Conservation (phyloP, 2,888 invertebrate genomes). For the Phragmatobia fuliginosa region DNA sequence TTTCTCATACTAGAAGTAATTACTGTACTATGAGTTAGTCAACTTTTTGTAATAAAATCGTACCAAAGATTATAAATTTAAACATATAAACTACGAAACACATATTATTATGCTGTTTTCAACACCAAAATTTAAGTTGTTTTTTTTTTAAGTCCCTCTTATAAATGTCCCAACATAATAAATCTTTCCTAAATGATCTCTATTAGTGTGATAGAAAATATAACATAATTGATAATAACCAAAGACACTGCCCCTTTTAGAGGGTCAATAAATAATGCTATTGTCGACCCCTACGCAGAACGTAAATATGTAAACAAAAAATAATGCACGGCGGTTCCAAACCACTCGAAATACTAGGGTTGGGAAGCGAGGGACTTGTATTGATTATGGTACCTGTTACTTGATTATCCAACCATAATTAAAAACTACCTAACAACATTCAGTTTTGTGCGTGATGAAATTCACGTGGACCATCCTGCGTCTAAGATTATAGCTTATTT, state of each 20-base stretch:
- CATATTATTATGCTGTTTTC: too few species aligned
- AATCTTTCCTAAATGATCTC: conserved; percentile 7
- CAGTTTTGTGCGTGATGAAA: neutral
- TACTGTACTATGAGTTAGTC: too few species aligned
- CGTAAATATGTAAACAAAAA: conserved; percentile 52
- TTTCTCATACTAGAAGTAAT: too few species aligned
- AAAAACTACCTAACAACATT: neutral
- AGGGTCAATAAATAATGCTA: conserved; percentile 51
- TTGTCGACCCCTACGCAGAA: conserved; percentile 48
- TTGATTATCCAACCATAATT: neutral
- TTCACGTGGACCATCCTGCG: neutral
- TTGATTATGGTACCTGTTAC: neutral
- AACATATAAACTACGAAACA: too few species aligned
- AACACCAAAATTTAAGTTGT: too few species aligned
- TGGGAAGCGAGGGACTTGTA: conserved; percentile 18
- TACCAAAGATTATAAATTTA: too few species aligned
- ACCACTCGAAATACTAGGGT: conserved; percentile 57
- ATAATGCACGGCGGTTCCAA: conserved; percentile 53
- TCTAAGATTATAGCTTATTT: neutral
- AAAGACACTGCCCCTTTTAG: conserved; percentile 48
- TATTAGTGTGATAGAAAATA: conserved; percentile 25
- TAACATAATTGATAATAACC: conserved; percentile 37
- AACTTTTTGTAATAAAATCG: too few species aligned
- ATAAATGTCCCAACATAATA: conserved; percentile 2
- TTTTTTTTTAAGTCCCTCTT: neutral